Base-by-base conservation (phyloP, 2,113 vertebrate genomes). In the Eublepharis macularius region DNA sequence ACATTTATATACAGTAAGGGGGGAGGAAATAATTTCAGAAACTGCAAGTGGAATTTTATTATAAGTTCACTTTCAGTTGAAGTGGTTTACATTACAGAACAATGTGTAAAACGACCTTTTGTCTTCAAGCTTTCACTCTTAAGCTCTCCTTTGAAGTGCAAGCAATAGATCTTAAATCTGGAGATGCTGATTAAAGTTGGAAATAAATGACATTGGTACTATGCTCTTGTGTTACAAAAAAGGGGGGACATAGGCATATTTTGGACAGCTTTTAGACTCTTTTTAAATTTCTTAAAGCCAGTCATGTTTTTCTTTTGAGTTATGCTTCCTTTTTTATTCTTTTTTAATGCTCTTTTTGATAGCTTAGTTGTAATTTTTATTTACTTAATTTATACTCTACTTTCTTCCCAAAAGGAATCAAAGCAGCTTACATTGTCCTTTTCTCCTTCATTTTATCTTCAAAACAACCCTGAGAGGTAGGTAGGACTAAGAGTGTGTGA, bases 141-240 rank as follows among this genome's bases (percentile, higher is more conserved):
- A 45, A 74, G 70, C 13, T n/a, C 78, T 90, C 57, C 51, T 65
- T 78, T 2, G 21, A 74, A 90, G 57, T 65, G n/a, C 65, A 76
- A 76, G 70, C 11, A 82, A 60, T 57, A 73, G 26, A 41, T 60
- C 32, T 68, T 32, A 63, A 63, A 47, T 63, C 14, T 45, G 39
- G 51, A 21, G 10, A 32, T 47, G 12, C 32, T 66, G 41, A 65
- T 80, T 29, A 41, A 66, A n/a, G 60, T 1, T 83, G 39, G 10
- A 63, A 45, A 60, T 75, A 57, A 66, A 83, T 21, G 41, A 32
- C 21, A 5, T 41, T 63, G 43, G 26, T 36, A 26, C 26, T 75
- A 75, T 45, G 49, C 41, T 83, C 32, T 24, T 75, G 72, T 65
- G 41, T 83, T 75, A 63, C 32, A 75, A 19, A 51, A 84, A 60